phyloP scores from a whole-genome alignment of 1,140 invertebrate genomes.

The Monomorium pharaonis region DNA sequence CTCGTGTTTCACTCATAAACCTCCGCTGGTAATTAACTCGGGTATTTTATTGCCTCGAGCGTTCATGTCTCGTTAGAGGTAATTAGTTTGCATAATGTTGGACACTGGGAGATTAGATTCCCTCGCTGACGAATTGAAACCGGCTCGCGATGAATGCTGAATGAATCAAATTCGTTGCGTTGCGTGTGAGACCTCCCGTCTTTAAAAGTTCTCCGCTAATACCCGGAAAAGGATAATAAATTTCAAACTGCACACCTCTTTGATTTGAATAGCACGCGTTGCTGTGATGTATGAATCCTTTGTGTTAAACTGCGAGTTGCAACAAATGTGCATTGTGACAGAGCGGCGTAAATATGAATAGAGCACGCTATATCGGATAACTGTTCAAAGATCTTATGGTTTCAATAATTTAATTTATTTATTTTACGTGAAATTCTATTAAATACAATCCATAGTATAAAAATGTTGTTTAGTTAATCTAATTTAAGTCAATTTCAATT shows the following conservation, averaged over 20 bases:
- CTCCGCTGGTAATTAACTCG: conserved; percentile 36
- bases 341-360: not conserved
- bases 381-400: not conserved
- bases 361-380: not conserved
- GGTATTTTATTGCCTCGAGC: conserved; percentile 26
- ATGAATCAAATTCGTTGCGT: conserved; percentile 13
- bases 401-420: not conserved
- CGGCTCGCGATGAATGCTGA: not conserved
- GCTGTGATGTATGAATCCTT: conserved; percentile 37
- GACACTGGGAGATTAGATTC: conserved; percentile 43
- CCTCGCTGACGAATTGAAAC: conserved; percentile 26
- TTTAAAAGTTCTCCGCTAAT: not conserved
- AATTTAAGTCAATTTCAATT: not conserved
- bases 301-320: conserved; percentile 40
- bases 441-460: not conserved
- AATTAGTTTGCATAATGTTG: conserved; percentile 37
- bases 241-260: not conserved
- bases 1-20: conserved; percentile 29
- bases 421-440: not conserved
- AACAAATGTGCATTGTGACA: not conserved
- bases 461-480: not conserved
- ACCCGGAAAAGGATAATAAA: conserved; percentile 37
- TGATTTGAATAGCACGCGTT: not conserved
- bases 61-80: conserved; percentile 50
- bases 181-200: not conserved